Base-by-base conservation (phyloP, 2,797 vertebrate genomes). In the Xyrichtys novacula region DNA sequence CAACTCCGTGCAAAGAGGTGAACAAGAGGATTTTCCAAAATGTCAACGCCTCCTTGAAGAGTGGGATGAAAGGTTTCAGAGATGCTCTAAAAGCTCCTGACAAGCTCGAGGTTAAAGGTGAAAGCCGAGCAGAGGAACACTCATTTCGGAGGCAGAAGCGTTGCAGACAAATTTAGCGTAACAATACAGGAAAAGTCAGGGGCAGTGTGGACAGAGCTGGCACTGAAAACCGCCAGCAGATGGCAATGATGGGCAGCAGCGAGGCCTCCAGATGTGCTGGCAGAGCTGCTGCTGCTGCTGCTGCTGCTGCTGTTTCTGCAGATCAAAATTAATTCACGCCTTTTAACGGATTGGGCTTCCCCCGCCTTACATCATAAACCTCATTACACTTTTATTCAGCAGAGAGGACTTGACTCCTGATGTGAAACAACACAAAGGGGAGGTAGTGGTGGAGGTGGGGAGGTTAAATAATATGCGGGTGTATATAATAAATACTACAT, bases 181-280 rank as follows among this genome's bases (percentile, higher is more conserved):
- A 12, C 12, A 9, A 9, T 16, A 36, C 3, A 0, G 6, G n/a
- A n/a, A n/a, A n/a, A 25, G 26, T 43, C 25, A 52, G 49, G 11
- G 11, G 5, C n/a, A 28, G 19, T 23, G 26, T 56, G 14, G 26
- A n/a, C n/a, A 26, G 38, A 20, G 46, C 16, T 39, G 7, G 49
- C 15, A n/a, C 28, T 22, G 1, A 15, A 22, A 36, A 17, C 12
- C 10, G 9, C 87, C 90, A 87, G 85, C 80, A 92, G 90, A 71
- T 89, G 90, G 89, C 77, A 59, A 15, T 55, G 48, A 71, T n/a
- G 58, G 28, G 54, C 58, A 80, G 63, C 62, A 62, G 40, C 1
- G 10, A 42, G 62, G 26, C 42, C 44, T 17, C 53, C 43, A 48
- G 53, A 61, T 63, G 61, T 66, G 71, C 60, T 0, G 44, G 65